These are phyloP conservation scores for Cyclophora albipunctata DNA, from an alignment of 2,888 invertebrate genomes.

Conservation along the genomic window DNA sequence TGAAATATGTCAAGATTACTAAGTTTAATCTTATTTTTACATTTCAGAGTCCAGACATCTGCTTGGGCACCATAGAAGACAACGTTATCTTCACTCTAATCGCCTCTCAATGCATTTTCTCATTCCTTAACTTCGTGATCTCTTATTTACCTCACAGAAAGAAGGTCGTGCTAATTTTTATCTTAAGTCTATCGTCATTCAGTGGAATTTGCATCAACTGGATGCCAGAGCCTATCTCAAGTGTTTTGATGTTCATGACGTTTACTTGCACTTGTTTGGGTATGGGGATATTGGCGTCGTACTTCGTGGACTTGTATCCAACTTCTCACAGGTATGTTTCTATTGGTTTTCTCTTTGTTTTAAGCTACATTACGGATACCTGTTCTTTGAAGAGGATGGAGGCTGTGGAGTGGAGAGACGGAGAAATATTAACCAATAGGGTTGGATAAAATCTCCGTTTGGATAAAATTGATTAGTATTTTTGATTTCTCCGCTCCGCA, in stretches of 20 bases:
- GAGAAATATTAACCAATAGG: too few relatives aligned
- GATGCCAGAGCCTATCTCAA: conserved; percentile 58
- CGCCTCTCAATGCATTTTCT: conserved; percentile 77
- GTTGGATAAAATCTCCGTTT: too few relatives aligned
- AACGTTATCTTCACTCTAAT: conserved; percentile 79
- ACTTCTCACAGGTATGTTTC: conserved; percentile 54
- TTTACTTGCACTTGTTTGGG: conserved; percentile 61
- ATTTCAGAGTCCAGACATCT: conserved; percentile 53
- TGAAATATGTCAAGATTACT: too few relatives aligned
- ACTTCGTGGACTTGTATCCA: conserved; percentile 62
- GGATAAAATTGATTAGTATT: too few relatives aligned
- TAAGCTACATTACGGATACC: too few relatives aligned
- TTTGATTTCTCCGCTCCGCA: too few relatives aligned
- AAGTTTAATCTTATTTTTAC: background rate
- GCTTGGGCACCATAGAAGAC: conserved; percentile 71
- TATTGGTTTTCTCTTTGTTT: too few relatives aligned
- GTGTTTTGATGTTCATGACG: conserved; percentile 54
- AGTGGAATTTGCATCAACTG: conserved; percentile 63
- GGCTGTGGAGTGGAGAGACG: too few relatives aligned
- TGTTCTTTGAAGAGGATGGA: too few relatives aligned
- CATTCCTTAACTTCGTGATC: conserved; percentile 75
- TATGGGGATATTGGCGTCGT: conserved; percentile 65
- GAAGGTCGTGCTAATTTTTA: conserved; percentile 62
- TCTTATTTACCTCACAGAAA: conserved; percentile 73
- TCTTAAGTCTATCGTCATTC: conserved; percentile 67